Evolutionary conservation across 1,140 invertebrate genomes (phyloP).

Genomic region (Drosophila ficusphila): DNA sequence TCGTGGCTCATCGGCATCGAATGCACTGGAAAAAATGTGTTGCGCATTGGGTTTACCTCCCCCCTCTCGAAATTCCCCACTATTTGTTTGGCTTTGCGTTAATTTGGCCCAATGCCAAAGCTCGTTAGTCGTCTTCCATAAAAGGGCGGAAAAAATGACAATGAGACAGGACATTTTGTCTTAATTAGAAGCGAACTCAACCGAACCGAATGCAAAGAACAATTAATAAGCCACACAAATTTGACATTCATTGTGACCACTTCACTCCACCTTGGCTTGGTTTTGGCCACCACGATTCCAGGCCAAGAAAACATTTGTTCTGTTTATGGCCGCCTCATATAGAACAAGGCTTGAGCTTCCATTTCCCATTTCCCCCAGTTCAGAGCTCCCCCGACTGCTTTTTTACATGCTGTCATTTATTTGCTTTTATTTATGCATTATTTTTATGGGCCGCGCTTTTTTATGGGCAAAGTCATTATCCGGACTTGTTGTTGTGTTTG

Average conservation of each 20-base stretch:
- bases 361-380: not conserved
- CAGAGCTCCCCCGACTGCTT: slow-evolving; percentile 4
- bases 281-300: slow-evolving; percentile 20
- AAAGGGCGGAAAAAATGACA: slow-evolving; percentile 6
- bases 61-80: slow-evolving; percentile 33
- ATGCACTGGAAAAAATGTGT: not conserved
- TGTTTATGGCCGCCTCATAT: slow-evolving; percentile 31
- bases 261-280: slow-evolving; percentile 30
- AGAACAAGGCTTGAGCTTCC: slow-evolving; percentile 23
- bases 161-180: slow-evolving; percentile 63
- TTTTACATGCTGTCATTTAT: slow-evolving; percentile 78
- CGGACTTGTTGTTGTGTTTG: slow-evolving; percentile 68
- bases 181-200: slow-evolving; percentile 64
- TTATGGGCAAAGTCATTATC: slow-evolving; percentile 73
- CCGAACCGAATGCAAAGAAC: slow-evolving; percentile 57
- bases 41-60: too few species aligned
- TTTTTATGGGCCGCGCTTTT: slow-evolving; percentile 73
- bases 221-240: slow-evolving; percentile 78
- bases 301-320: slow-evolving; percentile 42
- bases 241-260: slow-evolving; percentile 72
- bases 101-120: slow-evolving; percentile 12
- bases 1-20: not conserved
- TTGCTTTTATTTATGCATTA: slow-evolving; percentile 82
- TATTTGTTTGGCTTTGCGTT: slow-evolving; percentile 21
- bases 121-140: slow-evolving; percentile 35